Percentiles rank a stretch among this genome's conserved stretches.
These are phyloP conservation scores for Drosophila malerkotliana DNA, from an alignment of 1,140 invertebrate genomes.

Conservation along the genomic window DNA sequence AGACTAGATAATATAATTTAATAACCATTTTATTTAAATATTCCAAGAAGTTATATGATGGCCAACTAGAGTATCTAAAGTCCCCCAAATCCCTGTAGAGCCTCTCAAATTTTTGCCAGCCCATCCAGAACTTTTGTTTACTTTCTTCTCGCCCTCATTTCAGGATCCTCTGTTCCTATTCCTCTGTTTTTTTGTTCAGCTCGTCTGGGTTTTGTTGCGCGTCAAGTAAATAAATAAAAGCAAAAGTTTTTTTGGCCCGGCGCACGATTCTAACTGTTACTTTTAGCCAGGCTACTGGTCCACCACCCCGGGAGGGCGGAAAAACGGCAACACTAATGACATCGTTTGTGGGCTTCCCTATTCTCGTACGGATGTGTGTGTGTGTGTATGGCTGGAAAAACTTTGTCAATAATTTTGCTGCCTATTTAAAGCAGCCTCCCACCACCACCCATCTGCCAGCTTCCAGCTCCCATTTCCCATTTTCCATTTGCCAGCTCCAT, in stretches of 20 bases:
- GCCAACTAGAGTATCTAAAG: background rate
- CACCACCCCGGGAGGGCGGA: constrained; percentile 3
- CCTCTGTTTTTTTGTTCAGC: constrained; percentile 18
- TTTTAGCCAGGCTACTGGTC: constrained; percentile 24
- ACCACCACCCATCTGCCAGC: background rate
- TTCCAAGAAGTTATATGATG: constrained; percentile 3
- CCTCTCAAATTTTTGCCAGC: constrained; percentile 19
- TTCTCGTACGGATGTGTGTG: constrained; percentile 21
- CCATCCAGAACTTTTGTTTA: constrained; percentile 52
- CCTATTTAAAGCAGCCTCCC: constrained; percentile 74
- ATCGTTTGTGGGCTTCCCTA: constrained; percentile 66
- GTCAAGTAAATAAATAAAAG: constrained; percentile 77
- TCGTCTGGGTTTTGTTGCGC: constrained; percentile 35
- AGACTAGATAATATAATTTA: background rate
- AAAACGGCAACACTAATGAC: constrained; percentile 72
- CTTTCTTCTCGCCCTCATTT: constrained; percentile 29
- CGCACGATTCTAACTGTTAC: constrained; percentile 62
- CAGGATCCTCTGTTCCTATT: constrained; percentile 4
- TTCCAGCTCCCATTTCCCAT: background rate
- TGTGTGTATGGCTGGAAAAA: constrained; percentile 63
- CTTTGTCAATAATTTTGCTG: constrained; percentile 77
- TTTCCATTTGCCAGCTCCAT: background rate
- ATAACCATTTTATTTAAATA: constrained; percentile 15
- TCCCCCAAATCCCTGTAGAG: constrained; percentile 3
- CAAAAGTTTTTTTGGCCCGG: constrained; percentile 70